These are phyloP conservation scores for Zaprionus gabonicus DNA, from an alignment of 1,140 invertebrate genomes.

Conservation along the genomic window DNA sequence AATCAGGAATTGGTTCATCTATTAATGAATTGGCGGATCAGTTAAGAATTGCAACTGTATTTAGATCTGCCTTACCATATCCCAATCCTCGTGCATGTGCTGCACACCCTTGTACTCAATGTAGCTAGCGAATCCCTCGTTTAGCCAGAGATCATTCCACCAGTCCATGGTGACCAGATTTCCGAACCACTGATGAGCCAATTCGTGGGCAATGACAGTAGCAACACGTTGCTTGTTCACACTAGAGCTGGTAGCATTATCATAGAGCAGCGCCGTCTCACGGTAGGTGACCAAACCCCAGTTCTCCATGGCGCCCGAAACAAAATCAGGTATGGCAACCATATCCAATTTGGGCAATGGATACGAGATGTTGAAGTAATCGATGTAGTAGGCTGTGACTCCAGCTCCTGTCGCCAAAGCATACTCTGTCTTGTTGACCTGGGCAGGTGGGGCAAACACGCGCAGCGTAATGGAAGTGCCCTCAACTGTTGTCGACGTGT, in stretches of 20 bases:
- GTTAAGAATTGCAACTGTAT: neutral
- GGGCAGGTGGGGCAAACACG: conserved; percentile 90
- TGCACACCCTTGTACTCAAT: conserved; percentile 92
- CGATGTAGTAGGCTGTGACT: conserved; percentile 93
- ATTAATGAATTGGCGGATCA: conserved; percentile 81
- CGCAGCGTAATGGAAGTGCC: conserved; percentile 87
- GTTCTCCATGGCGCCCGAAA: conserved; percentile 97
- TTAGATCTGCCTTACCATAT: conserved; percentile 87
- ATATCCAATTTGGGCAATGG: conserved; percentile 95
- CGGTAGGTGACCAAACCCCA: conserved; percentile 95
- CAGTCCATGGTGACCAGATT: conserved; percentile 95
- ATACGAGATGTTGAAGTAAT: conserved; percentile 94
- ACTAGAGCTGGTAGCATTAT: conserved; percentile 88
- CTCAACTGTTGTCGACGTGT: conserved; percentile 86
- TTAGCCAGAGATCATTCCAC: conserved; percentile 97
- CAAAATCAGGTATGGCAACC: conserved; percentile 97
- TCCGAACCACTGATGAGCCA: conserved; percentile 97
- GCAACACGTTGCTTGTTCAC: conserved; percentile 91
- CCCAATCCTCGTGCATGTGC: conserved; percentile 91
- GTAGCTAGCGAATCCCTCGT: conserved; percentile 96
- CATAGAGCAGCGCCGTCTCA: conserved; percentile 92
- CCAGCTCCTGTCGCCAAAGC: conserved; percentile 91
- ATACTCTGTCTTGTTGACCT: conserved; percentile 91
- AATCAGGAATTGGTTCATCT: conserved; percentile 90
- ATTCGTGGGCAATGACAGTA: conserved; percentile 93